phyloP scores from a whole-genome alignment of 2,797 vertebrate species.

The Sitta carolinensis region DNA sequence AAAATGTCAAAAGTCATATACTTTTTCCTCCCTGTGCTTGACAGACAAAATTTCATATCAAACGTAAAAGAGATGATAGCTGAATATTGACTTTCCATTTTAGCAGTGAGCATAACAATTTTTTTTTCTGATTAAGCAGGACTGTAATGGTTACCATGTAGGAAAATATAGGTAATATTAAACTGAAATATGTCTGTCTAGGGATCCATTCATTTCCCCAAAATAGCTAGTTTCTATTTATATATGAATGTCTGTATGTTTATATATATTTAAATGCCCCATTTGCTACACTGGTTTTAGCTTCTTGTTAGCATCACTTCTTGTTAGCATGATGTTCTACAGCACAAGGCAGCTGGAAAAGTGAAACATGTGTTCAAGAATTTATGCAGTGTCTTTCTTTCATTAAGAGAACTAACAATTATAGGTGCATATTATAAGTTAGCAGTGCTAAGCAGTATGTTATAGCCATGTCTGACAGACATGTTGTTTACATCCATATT shows the following conservation, averaged over 20 bases:
- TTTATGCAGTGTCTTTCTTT: constrained; percentile 84
- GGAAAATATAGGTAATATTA: constrained; percentile 76
- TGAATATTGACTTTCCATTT: constrained; percentile 44
- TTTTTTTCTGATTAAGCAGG: constrained; percentile 56
- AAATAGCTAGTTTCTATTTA: constrained; percentile 75
- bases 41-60: constrained; percentile 44
- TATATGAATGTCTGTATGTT: constrained; percentile 77
- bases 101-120: background rate
- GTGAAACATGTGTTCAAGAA: constrained; percentile 76
- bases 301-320: constrained; percentile 82
- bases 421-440: constrained; percentile 71
- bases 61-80: constrained; percentile 31
- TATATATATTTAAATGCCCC: constrained; percentile 81
- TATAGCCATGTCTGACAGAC: constrained; percentile 71
- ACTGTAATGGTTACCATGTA: constrained; percentile 66
- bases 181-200: constrained; percentile 75
- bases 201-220: constrained; percentile 75
- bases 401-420: constrained; percentile 77
- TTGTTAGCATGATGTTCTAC: constrained; percentile 80
- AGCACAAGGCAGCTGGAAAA: constrained; percentile 76
- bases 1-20: constrained; percentile 29
- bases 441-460: constrained; percentile 72
- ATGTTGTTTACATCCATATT: constrained; percentile 75
- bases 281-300: constrained; percentile 80
- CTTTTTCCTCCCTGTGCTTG: background rate